Conservation (phyloP, 1,140 invertebrate species). For the Tyrophagus putrescentiae region DNA sequence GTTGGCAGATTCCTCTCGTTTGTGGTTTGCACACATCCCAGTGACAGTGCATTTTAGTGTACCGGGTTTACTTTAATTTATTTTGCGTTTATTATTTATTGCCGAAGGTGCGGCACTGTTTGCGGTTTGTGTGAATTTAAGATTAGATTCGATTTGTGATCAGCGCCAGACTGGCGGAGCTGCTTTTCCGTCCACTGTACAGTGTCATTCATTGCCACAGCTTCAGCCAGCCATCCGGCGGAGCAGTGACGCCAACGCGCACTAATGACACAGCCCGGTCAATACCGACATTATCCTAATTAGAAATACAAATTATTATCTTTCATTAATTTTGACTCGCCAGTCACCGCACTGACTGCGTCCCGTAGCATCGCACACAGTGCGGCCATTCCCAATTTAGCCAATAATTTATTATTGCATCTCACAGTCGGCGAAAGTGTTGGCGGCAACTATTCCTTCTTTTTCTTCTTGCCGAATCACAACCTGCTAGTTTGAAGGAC, state of each 20-base stretch:
- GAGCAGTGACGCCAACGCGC: conserved; percentile 14
- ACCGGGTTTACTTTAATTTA: conserved; percentile 5
- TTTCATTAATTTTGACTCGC: neutral
- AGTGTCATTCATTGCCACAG: too few species aligned
- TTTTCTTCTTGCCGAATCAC: too few species aligned
- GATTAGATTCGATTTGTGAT: conserved; percentile 4
- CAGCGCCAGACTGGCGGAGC: neutral
- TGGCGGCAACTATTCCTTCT: neutral
- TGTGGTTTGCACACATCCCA: too few species aligned
- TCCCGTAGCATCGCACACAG: too few species aligned
- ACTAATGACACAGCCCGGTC: conserved; percentile 1
- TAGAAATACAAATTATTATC: conserved; percentile 16
- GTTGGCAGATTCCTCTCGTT: too few species aligned
- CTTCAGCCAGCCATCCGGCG: too few species aligned
- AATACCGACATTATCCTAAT: neutral
- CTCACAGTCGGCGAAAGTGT: neutral
- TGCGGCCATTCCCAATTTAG: conserved; percentile 6
- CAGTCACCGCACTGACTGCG: neutral
- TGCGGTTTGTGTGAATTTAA: conserved; percentile 1
- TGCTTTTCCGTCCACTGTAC: too few species aligned
- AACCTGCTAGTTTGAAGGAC: too few species aligned
- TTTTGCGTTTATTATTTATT: conserved; percentile 14
- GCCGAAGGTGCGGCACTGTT: conserved; percentile 8
- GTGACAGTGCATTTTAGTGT: too few species aligned
- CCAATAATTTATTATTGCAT: conserved; percentile 7